phyloP scores from a whole-genome alignment of 2,888 invertebrate species.

The Apotomis betuletana region DNA sequence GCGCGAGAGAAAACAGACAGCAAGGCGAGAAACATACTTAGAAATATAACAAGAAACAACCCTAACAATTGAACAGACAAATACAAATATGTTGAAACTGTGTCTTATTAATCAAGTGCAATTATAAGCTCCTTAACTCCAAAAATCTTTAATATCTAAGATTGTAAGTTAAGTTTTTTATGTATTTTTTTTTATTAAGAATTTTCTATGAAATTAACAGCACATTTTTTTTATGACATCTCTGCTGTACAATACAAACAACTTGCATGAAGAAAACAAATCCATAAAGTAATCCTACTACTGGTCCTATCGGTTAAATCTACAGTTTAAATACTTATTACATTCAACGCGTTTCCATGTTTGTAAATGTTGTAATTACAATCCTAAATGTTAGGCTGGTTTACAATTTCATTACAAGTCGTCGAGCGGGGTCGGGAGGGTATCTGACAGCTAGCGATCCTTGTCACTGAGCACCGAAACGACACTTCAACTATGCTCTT shows the following conservation, averaged over 20 bases:
- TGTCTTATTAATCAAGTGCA: too few relatives aligned
- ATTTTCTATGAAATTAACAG: too few relatives aligned
- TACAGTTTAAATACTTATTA: slow-evolving; percentile 5
- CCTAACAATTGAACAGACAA: background rate
- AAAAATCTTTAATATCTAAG: too few relatives aligned
- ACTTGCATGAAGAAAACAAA: background rate
- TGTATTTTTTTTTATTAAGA: too few relatives aligned
- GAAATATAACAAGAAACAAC: background rate
- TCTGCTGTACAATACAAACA: background rate
- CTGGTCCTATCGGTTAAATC: slow-evolving; percentile 29
- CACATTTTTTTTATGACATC: too few relatives aligned
- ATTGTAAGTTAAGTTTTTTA: too few relatives aligned
- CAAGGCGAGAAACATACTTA: too few relatives aligned
- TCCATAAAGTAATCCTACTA: slow-evolving; percentile 21
- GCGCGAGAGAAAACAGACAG: too few relatives aligned
- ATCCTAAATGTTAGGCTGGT: slow-evolving; percentile 41
- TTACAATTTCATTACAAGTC: slow-evolving; percentile 61
- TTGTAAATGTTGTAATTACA: slow-evolving; percentile 39
- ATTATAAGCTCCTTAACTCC: too few relatives aligned
- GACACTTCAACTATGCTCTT: slow-evolving; percentile 38
- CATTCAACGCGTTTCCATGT: slow-evolving; percentile 19
- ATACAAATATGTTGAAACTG: too few relatives aligned
- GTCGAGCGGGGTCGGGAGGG: slow-evolving; percentile 57
- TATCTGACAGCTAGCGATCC: slow-evolving; percentile 62
- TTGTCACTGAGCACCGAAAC: slow-evolving; percentile 64